Evolutionary conservation across 2,888 invertebrate genomes (phyloP).

Genomic region (Zygothrica quintamaculata): DNA sequence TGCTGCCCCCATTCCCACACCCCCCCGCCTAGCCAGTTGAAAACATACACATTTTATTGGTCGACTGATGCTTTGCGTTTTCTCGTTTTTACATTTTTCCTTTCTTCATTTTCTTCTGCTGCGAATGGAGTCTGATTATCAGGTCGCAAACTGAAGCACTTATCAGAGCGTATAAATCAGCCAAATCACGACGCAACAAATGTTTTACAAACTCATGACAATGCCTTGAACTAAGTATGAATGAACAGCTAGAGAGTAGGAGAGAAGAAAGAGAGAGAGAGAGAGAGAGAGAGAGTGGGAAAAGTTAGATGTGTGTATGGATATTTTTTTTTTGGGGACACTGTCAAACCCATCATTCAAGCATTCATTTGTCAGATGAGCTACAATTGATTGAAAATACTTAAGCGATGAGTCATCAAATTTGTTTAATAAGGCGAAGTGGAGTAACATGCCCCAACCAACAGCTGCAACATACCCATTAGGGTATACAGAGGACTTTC

Average conservation of each 20-base stretch:
- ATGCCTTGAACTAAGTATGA: not conserved
- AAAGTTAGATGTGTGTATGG: not conserved
- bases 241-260: not conserved
- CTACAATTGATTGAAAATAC: constrained; percentile 52
- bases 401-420: constrained; percentile 49
- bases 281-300: not conserved
- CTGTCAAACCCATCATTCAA: constrained; percentile 27
- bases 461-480: too few relatives aligned
- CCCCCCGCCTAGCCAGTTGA: not conserved
- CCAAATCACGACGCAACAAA: constrained; percentile 74
- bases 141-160: constrained; percentile 54
- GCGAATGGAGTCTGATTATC: constrained; percentile 52
- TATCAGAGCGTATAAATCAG: constrained; percentile 76
- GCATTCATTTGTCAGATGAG: constrained; percentile 66
- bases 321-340: constrained; percentile 33
- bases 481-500: too few relatives aligned
- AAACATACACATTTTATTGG: constrained; percentile 53
- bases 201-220: constrained; percentile 55
- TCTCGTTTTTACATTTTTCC: constrained; percentile 16
- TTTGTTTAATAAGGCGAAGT: constrained; percentile 26
- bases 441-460: not conserved
- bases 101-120: constrained; percentile 7
- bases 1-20: constrained; percentile 4
- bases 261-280: not conserved
- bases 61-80: constrained; percentile 38